Conservation (phyloP, 2,888 invertebrate species). For the Euplagia quadripunctaria region DNA sequence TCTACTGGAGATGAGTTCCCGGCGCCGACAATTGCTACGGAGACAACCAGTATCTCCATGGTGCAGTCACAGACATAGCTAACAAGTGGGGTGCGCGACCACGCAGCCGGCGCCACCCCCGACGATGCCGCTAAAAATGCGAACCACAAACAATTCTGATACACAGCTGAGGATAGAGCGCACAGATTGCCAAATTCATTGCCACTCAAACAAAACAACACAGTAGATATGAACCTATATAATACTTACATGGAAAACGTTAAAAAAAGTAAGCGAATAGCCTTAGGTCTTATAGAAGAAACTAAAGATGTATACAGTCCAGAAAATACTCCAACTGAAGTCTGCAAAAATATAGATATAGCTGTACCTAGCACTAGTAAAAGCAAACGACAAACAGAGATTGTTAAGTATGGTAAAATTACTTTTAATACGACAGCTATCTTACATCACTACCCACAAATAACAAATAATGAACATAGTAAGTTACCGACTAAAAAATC, state of each 20-base stretch:
- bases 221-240: constrained; percentile 81
- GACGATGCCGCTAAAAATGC: constrained; percentile 67
- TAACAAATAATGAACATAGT: constrained; percentile 62
- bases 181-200: constrained; percentile 81
- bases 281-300: constrained; percentile 78
- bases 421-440: constrained; percentile 83
- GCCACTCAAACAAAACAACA: constrained; percentile 81
- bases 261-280: constrained; percentile 75
- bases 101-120: constrained; percentile 79
- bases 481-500: constrained; percentile 67
- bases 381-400: constrained; percentile 72
- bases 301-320: constrained; percentile 74
- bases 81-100: constrained; percentile 82
- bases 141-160: constrained; percentile 83
- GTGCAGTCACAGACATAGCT: constrained; percentile 92
- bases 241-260: constrained; percentile 82
- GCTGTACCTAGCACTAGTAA: constrained; percentile 74
- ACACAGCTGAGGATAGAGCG: constrained; percentile 78
- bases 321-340: constrained; percentile 61
- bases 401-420: constrained; percentile 81
- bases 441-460: constrained; percentile 82
- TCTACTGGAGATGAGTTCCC: constrained; percentile 89
- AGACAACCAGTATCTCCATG: constrained; percentile 91
- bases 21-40: constrained; percentile 89
- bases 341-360: constrained; percentile 63